Evolutionary conservation across 2,113 vertebrate species (phyloP).

Genomic region (Penelope pileata): DNA sequence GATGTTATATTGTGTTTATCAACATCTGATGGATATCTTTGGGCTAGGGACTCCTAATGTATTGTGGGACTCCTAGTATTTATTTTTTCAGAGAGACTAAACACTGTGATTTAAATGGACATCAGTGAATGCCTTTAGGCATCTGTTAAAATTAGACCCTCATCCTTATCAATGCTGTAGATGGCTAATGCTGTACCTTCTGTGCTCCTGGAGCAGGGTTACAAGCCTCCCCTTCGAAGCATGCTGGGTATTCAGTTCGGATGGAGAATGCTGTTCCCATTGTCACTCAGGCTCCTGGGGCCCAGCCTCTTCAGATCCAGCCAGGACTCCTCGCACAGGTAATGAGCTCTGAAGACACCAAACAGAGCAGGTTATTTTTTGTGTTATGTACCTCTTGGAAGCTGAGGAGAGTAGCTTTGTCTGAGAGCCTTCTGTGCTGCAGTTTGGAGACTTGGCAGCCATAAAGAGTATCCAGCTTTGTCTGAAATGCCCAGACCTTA

Average conservation of each 20-base stretch:
- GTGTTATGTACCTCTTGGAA: neutral
- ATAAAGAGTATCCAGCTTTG: neutral
- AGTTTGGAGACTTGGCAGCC: neutral
- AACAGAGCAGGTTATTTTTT: neutral
- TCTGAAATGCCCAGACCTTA: neutral
- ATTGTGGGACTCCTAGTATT: neutral
- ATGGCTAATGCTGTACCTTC: conserved; percentile 25
- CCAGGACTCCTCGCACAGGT: conserved; percentile 97
- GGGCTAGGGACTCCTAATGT: too few relatives aligned
- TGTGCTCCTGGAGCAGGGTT: conserved; percentile 81
- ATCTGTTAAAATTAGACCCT: neutral
- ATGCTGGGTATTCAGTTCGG: conserved; percentile 94
- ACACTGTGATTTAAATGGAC: neutral
- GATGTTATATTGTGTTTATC: neutral
- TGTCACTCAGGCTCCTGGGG: conserved; percentile 95
- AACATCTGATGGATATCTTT: neutral
- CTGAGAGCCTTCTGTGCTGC: neutral
- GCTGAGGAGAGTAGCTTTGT: neutral
- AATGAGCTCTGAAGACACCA: neutral
- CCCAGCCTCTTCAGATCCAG: conserved; percentile 97
- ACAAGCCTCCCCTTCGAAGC: conserved; percentile 96
- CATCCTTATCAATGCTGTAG: neutral
- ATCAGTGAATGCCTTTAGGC: neutral
- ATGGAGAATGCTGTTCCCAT: conserved; percentile 99
- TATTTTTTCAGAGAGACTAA: neutral